Evolutionary conservation across 2,888 invertebrate species (phyloP).

Genomic region (Drosophila infuscata): DNA sequence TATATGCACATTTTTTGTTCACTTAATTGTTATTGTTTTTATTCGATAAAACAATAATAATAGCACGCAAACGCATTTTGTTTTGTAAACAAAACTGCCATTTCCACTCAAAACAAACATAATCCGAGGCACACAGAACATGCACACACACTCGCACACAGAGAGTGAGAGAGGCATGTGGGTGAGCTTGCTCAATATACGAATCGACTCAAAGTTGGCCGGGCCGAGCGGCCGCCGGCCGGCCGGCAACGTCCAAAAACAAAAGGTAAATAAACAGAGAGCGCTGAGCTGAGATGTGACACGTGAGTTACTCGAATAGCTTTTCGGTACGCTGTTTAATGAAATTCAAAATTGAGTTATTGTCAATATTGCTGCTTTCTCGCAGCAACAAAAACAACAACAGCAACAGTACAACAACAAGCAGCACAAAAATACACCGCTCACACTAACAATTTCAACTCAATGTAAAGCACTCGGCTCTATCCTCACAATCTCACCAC

Average conservation of each 20-base stretch:
- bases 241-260: conserved; percentile 46
- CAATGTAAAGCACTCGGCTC: conserved; percentile 5
- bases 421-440: not conserved
- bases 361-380: conserved; percentile 5
- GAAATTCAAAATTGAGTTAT: conserved; percentile 41
- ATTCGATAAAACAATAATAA: conserved; percentile 23
- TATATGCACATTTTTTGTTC: conserved; percentile 22
- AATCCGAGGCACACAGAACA: not conserved
- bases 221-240: conserved; percentile 37
- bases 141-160: not conserved
- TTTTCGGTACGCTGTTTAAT: conserved; percentile 25
- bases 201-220: conserved; percentile 13
- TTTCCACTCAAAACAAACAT: conserved; percentile 47
- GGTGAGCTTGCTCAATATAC: not conserved
- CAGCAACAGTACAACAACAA: not conserved
- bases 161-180: not conserved
- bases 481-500: conserved; percentile 25
- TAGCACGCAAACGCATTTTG: conserved; percentile 29
- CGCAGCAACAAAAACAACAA: conserved; percentile 1
- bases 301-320: conserved; percentile 24
- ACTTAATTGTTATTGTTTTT: conserved; percentile 41
- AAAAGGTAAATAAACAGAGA: conserved; percentile 63
- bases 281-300: conserved; percentile 1
- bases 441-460: conserved; percentile 13
- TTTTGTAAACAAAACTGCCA: conserved; percentile 37